These are phyloP conservation scores for Xenopus petersii DNA, from an alignment of 2,797 vertebrate species.

Conservation along the genomic window DNA sequence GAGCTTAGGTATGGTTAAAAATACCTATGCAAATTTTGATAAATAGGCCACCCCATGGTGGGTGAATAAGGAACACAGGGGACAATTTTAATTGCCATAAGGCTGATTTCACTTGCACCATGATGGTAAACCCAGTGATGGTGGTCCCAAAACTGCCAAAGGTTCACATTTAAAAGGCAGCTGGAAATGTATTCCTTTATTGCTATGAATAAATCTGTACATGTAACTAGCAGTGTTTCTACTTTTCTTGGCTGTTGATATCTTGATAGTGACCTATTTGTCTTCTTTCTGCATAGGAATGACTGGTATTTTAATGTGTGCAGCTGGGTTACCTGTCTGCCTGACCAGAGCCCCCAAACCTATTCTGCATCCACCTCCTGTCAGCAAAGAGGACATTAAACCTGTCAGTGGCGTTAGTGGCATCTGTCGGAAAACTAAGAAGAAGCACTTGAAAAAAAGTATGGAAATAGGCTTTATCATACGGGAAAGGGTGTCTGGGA, in stretches of 20 bases:
- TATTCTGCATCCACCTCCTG: slow-evolving; percentile 87
- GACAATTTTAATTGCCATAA: too few species aligned
- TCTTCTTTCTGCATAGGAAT: slow-evolving; percentile 71
- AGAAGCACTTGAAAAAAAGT: slow-evolving; percentile 93
- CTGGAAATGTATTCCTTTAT: not conserved
- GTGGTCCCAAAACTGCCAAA: too few species aligned
- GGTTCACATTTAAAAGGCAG: too few species aligned
- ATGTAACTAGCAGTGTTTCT: not conserved
- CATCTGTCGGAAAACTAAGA: slow-evolving; percentile 93
- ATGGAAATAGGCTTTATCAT: slow-evolving; percentile 40
- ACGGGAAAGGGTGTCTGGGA: not conserved
- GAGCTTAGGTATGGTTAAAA: too few species aligned
- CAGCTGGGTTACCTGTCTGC: slow-evolving; percentile 89
- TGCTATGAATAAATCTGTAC: not conserved
- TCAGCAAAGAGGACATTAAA: slow-evolving; percentile 94
- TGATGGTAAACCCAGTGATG: too few species aligned
- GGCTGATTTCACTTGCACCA: too few species aligned
- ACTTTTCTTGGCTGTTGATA: not conserved
- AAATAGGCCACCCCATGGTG: too few species aligned
- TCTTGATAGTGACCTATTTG: not conserved
- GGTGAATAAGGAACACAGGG: too few species aligned
- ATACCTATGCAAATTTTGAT: too few species aligned
- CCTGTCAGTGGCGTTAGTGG: slow-evolving; percentile 87
- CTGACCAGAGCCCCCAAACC: slow-evolving; percentile 92
- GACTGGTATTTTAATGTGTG: slow-evolving; percentile 94